These are phyloP conservation scores for Halcyon leucocephala DNA, from an alignment of 2,797 vertebrate genomes.

Conservation along the genomic window DNA sequence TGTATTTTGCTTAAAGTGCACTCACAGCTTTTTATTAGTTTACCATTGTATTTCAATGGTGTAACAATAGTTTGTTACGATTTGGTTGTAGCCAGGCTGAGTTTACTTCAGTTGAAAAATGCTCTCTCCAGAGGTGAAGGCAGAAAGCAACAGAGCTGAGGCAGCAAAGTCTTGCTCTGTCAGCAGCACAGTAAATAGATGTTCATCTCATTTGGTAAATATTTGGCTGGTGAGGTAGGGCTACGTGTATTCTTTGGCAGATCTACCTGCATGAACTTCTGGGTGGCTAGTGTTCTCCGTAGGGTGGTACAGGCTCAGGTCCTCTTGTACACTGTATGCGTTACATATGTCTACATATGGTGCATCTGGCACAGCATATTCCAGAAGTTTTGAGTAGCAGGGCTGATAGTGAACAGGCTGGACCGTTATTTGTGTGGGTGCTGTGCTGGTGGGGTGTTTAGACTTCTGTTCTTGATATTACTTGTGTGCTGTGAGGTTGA, in stretches of 20 bases:
- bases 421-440: accelerated
- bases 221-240: neutral
- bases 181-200: neutral
- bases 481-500: neutral
- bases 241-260: neutral
- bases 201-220: neutral
- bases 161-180: conserved; percentile 8
- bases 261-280: neutral
- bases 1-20: neutral
- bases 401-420: neutral
- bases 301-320: neutral
- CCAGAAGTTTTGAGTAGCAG: neutral
- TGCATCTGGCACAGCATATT: neutral
- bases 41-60: neutral
- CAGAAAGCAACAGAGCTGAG: neutral
- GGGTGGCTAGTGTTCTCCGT: neutral
- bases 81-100: neutral
- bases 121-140: neutral
- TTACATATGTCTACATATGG: neutral
- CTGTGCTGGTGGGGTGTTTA: neutral
- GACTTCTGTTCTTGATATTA: neutral
- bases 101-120: neutral
- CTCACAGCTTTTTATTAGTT: neutral
- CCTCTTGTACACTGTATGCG: neutral
- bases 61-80: neutral